Conservation (phyloP, 2,113 vertebrate species). For the Sinocyclocheilus grahami region DNA sequence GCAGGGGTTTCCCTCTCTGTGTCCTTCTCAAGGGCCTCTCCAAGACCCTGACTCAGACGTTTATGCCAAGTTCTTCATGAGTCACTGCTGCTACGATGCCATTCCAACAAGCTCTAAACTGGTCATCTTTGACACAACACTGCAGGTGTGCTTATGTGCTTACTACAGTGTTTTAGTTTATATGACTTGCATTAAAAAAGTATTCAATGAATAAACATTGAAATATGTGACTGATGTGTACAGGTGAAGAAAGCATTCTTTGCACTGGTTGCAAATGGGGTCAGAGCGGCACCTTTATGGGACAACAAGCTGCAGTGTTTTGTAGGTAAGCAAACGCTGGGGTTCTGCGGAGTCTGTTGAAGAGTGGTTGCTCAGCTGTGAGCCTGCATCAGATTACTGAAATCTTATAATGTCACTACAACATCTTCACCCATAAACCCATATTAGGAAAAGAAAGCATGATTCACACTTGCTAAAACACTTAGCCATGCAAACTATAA, state of each 20-base stretch:
- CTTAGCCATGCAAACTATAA: background rate
- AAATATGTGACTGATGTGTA: background rate
- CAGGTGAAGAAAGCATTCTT: constrained; percentile 91
- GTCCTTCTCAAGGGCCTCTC: constrained; percentile 41
- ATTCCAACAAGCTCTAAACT: constrained; percentile 95
- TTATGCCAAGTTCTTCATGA: constrained; percentile 93
- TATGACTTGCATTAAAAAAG: background rate
- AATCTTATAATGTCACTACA: constrained; percentile 37
- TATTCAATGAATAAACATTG: background rate
- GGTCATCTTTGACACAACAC: constrained; percentile 86
- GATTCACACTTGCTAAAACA: background rate
- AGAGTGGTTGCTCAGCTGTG: constrained; percentile 46
- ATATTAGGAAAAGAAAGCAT: background rate
- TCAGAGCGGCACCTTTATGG: constrained; percentile 86
- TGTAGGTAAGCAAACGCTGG: constrained; percentile 77
- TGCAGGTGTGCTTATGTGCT: constrained; percentile 78
- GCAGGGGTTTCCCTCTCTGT: constrained; percentile 48
- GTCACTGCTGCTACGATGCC: constrained; percentile 88
- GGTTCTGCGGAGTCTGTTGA: constrained; percentile 11
- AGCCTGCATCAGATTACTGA: constrained; percentile 51
- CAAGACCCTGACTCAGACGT: constrained; percentile 73
- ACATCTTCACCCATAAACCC: constrained; percentile 26
- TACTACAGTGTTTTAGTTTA: background rate
- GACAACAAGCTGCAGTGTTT: constrained; percentile 83
- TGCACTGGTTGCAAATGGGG: constrained; percentile 83